A percentile compares a stretch with the other conserved stretches of the same genome.
These are phyloP conservation scores for Spinibarbus caldwelli DNA, from an alignment of 2,797 vertebrate species.

Conservation along the genomic window DNA sequence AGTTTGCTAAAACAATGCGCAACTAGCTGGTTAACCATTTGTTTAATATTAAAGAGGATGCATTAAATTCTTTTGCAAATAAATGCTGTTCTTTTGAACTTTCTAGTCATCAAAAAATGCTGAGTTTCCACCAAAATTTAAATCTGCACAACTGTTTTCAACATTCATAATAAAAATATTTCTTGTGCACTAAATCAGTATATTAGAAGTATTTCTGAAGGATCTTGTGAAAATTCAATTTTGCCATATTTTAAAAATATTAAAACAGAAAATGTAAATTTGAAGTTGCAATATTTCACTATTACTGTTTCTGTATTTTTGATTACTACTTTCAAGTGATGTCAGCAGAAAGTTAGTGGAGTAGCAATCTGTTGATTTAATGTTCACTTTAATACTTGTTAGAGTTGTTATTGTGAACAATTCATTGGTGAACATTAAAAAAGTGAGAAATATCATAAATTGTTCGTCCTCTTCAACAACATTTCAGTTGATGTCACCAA, in stretches of 20 bases:
- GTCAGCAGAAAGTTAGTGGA: background rate
- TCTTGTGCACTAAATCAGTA: background rate
- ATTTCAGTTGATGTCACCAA: background rate
- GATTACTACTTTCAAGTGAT: background rate
- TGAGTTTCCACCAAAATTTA: background rate
- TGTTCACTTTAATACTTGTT: background rate
- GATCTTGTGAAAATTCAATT: background rate
- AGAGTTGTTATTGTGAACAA: background rate
- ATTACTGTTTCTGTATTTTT: background rate
- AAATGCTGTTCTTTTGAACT: background rate
- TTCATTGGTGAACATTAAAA: background rate
- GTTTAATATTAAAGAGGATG: background rate
- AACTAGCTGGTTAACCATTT: too few relatives aligned
- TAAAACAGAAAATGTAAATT: background rate
- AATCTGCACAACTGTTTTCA: background rate
- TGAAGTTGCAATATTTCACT: background rate
- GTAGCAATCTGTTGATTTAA: background rate
- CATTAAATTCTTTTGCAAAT: background rate
- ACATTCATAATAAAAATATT: background rate
- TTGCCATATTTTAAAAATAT: background rate
- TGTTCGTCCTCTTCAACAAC: background rate
- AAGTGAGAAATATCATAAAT: background rate
- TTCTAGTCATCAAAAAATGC: background rate
- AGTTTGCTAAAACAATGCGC: background rate
- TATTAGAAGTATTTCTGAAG: background rate